phyloP scores from a whole-genome alignment of 2,797 vertebrate genomes.

The Mormyrops boulengeri region DNA sequence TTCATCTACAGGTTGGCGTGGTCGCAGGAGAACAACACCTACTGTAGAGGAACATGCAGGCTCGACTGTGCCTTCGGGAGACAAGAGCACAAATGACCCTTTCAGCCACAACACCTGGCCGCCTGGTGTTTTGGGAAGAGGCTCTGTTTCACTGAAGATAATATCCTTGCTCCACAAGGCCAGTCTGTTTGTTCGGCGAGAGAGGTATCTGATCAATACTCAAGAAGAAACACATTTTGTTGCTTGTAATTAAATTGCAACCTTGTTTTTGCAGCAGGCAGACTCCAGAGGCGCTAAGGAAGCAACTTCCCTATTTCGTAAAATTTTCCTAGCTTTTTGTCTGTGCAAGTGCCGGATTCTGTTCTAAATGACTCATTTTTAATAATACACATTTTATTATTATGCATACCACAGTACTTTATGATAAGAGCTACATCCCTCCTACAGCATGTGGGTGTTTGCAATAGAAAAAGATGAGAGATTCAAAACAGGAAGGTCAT shows the following conservation, averaged over 20 bases:
- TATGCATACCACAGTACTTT: neutral
- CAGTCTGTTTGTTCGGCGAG: neutral
- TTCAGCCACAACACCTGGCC: neutral
- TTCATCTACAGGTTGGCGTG: neutral
- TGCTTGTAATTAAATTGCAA: slow-evolving; percentile 11
- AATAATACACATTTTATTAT: neutral
- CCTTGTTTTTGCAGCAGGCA: neutral
- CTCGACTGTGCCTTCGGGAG: neutral
- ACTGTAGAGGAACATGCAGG: neutral
- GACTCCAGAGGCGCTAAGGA: neutral
- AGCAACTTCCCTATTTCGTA: neutral
- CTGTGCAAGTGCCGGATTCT: neutral
- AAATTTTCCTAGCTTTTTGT: neutral
- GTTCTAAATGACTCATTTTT: neutral
- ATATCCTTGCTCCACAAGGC: neutral
- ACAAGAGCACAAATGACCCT: neutral
- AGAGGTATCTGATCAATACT: neutral
- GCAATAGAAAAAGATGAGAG: neutral
- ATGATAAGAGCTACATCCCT: neutral
- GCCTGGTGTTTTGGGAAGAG: neutral
- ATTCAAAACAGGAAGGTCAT: neutral
- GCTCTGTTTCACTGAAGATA: neutral
- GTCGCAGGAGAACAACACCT: neutral
- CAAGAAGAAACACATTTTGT: neutral
- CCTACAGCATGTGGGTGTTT: neutral